A percentile compares a stretch with the other conserved stretches of the same genome.
phyloP scores from a whole-genome alignment of 2,797 vertebrate genomes.

The Helarctos malayanus region DNA sequence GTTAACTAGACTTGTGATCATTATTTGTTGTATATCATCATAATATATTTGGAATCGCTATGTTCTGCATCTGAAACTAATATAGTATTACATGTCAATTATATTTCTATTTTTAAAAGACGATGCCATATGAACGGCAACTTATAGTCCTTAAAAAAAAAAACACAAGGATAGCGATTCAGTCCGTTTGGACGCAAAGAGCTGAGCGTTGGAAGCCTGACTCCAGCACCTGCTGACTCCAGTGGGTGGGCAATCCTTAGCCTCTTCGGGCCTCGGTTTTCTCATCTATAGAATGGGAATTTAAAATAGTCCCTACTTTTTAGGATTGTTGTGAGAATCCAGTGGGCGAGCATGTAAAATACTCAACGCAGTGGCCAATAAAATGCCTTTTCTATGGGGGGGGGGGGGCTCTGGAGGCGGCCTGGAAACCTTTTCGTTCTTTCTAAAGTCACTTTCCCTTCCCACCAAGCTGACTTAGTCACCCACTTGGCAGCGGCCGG shows the following conservation, averaged over 20 bases:
- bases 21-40: background rate
- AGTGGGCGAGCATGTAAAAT: accelerated
- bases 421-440: background rate
- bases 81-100: background rate
- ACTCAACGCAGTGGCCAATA: background rate
- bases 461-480: conserved; percentile 63
- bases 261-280: background rate
- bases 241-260: background rate
- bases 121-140: background rate
- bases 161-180: background rate
- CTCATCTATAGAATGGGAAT: background rate
- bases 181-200: background rate
- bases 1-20: background rate
- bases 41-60: background rate
- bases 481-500: conserved; percentile 69
- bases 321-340: background rate
- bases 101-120: background rate
- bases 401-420: background rate
- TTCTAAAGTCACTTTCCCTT: background rate
- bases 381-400: too few relatives aligned
- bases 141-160: background rate
- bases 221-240: too few relatives aligned
- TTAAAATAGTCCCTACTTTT: background rate
- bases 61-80: background rate
- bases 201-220: too few relatives aligned